Percentiles rank a stretch among this genome's conserved stretches.
These are phyloP conservation scores for Drosophila limbata DNA, from an alignment of 2,888 invertebrate species.

Conservation along the genomic window DNA sequence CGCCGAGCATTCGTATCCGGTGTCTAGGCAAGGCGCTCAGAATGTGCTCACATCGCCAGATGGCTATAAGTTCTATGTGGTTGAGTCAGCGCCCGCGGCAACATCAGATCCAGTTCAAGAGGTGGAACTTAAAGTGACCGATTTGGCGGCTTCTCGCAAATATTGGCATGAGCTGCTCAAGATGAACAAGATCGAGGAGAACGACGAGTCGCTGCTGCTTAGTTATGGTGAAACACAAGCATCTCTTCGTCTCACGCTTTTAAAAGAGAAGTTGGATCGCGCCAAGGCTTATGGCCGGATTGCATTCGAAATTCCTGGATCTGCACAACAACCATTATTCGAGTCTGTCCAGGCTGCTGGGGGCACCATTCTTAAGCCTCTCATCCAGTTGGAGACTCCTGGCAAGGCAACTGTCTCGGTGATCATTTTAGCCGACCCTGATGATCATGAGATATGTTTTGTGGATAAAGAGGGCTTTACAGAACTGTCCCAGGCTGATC, in stretches of 20 bases:
- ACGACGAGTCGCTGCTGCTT: constrained; percentile 88
- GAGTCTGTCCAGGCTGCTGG: constrained; percentile 89
- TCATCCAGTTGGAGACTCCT: constrained; percentile 97
- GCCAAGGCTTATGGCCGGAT: constrained; percentile 97
- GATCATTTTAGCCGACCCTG: constrained; percentile 98
- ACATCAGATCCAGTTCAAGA: constrained; percentile 92
- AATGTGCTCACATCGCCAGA: constrained; percentile 93
- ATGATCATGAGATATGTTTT: constrained; percentile 99
- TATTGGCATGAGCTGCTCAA: constrained; percentile 94
- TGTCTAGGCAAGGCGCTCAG: constrained; percentile 88
- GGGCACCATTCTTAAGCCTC: constrained; percentile 93
- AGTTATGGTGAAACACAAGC: constrained; percentile 91
- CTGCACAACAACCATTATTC: constrained; percentile 91
- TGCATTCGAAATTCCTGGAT: constrained; percentile 95
- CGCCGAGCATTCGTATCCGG: constrained; percentile 90
- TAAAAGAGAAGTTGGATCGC: constrained; percentile 88
- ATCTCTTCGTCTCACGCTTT: constrained; percentile 89
- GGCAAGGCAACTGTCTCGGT: constrained; percentile 98
- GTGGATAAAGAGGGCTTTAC: constrained; percentile 98
- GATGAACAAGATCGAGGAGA: constrained; percentile 89
- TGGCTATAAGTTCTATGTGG: constrained; percentile 94
- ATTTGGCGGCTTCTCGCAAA: constrained; percentile 90
- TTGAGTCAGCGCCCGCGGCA: constrained; percentile 88
- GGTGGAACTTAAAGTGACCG: constrained; percentile 92
- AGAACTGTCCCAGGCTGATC: constrained; percentile 94